A percentile compares a stretch with the other conserved stretches of the same genome.
phyloP scores from a whole-genome alignment of 1,140 invertebrate genomes.

The Gyrodactylus bullatarudis region DNA sequence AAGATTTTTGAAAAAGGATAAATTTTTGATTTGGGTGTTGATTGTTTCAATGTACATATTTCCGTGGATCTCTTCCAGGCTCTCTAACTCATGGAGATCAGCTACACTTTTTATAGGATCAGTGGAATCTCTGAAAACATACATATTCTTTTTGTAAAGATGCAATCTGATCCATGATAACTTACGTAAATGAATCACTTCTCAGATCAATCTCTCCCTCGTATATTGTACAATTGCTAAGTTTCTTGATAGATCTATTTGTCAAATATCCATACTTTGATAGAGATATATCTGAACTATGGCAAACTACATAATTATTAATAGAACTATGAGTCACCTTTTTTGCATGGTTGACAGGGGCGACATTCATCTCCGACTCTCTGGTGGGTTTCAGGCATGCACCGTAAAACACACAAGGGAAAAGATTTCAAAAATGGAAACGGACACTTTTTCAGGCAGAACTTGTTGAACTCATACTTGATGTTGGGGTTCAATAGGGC shows the following conservation, averaged over 20 bases:
- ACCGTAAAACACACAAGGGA: background rate
- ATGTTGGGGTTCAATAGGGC: background rate
- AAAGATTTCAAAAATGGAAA: background rate
- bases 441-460: background rate
- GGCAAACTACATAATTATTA: background rate
- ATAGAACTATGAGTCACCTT: background rate
- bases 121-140: no score
- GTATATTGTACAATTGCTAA: background rate
- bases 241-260: background rate
- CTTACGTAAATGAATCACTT: background rate
- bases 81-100: background rate
- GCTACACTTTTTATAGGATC: background rate
- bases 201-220: background rate
- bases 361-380: background rate
- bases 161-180: no score
- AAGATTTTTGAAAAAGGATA: background rate
- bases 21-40: background rate
- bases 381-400: background rate
- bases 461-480: background rate
- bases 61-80: background rate
- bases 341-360: background rate
- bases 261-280: background rate
- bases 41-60: background rate
- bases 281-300: background rate
- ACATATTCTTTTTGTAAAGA: no score